Base-by-base conservation (phyloP, 2,888 invertebrate genomes). In the Xanthostigma xanthostigma region DNA sequence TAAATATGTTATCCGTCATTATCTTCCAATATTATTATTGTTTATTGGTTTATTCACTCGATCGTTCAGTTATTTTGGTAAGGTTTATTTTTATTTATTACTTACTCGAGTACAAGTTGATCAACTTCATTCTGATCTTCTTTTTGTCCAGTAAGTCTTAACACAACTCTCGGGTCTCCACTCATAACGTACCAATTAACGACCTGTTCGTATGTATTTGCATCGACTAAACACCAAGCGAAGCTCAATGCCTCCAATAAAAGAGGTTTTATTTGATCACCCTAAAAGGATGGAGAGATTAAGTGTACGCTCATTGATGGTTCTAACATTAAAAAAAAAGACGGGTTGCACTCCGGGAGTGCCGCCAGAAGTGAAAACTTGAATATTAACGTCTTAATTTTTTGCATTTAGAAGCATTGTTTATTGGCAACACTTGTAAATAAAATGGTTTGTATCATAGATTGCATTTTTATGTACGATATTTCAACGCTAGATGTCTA, bases 181-280 rank as follows among this genome's bases (percentile, higher is more conserved):
- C 79, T 79, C 71, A 79, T 78, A 9, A 84, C 74, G 56, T 82
- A 80, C 84, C 85, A 85, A 61, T 81, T 81, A 55, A 82, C 71
- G 36, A 83, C 72, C 49, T 76, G 73, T 58, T 83, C 79, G 56
- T 79, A 76, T 36, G 74, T 70, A 17, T 64, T 60, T 11, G 76
- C 72, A 50, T 81, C 81, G 3, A 84, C 66, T 38, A 76, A 61
- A 51, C 75, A 68, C 84, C 84, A 84, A 2, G 78, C 72, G 62
- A 78, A 81, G 49, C 68, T 67, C 50, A 78, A 74, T 3, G 79
- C 74, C 53, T 80, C 76, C 38, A 72, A 68, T 27, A 83, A 64
- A 41, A 81, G 52, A 5, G 52, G 46, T 46, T 62, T 61, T 1
- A 59, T 59, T 51, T 63, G 64, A 34, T 66, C 63, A 37, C 36